Evolutionary conservation across 1,140 invertebrate species (phyloP).

Genomic region (Lucilia sericata): DNA sequence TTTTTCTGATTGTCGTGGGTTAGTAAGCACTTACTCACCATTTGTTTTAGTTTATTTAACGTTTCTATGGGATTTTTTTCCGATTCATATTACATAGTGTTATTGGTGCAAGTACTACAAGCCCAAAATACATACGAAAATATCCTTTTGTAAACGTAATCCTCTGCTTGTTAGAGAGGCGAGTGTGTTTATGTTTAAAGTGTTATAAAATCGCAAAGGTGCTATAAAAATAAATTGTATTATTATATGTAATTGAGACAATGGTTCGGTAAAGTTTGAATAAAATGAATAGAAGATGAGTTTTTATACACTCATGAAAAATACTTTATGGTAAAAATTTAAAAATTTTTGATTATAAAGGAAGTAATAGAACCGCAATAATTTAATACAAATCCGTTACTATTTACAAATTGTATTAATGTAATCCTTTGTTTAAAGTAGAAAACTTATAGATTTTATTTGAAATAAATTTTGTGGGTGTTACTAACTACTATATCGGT

Average conservation of each 20-base stretch:
- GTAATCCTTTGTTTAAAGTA: too few relatives aligned
- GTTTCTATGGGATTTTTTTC: not conserved
- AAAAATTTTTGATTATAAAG: too few relatives aligned
- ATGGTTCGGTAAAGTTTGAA: not conserved
- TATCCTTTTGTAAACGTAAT: not conserved
- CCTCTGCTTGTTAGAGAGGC: not conserved
- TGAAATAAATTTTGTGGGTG: not conserved
- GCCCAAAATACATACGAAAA: not conserved
- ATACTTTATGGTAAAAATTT: too few relatives aligned
- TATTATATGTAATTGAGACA: conserved; percentile 24
- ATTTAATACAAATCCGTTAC: too few relatives aligned
- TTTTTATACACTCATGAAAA: not conserved
- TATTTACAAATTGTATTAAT: too few relatives aligned
- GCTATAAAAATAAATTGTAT: conserved; percentile 24
- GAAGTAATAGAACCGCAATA: too few relatives aligned
- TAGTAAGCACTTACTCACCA: not conserved
- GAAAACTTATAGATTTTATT: too few relatives aligned
- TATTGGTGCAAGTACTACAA: not conserved
- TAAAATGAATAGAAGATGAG: not conserved
- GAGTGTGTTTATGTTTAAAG: not conserved
- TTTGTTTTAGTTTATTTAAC: not conserved
- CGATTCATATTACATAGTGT: not conserved
- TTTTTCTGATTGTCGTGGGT: conserved; percentile 15
- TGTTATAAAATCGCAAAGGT: conserved; percentile 12
- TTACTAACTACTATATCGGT: not conserved